phyloP scores from a whole-genome alignment of 2,113 vertebrate genomes.

The Salvelinus fontinalis region DNA sequence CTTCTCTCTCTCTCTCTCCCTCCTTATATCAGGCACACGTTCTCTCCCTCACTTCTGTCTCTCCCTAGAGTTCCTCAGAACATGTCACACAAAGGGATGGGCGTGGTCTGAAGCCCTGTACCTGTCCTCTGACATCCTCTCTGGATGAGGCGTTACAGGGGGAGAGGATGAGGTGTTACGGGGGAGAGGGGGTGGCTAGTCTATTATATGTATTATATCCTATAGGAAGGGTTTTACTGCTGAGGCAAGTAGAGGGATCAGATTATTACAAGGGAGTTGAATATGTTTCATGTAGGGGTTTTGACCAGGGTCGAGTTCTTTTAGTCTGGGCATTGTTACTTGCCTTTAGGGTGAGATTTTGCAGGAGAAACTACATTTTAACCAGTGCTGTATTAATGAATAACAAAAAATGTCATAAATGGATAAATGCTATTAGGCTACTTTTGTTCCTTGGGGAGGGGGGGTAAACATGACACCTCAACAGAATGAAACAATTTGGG shows the following conservation, averaged over 20 bases:
- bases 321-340: slow-evolving; percentile 16
- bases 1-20: background rate
- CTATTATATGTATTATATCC: background rate
- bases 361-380: background rate
- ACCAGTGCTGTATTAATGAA: background rate
- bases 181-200: background rate
- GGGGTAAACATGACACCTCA: background rate
- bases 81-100: slow-evolving; percentile 75
- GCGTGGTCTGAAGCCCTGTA: slow-evolving; percentile 26
- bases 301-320: slow-evolving; percentile 5
- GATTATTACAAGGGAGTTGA: slow-evolving; percentile 6
- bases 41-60: background rate
- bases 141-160: slow-evolving; percentile 27
- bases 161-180: too few species aligned
- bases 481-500: slow-evolving; percentile 1
- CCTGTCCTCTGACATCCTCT: slow-evolving; percentile 17
- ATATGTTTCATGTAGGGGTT: slow-evolving; percentile 1
- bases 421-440: background rate
- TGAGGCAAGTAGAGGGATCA: slow-evolving; percentile 2
- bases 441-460: background rate
- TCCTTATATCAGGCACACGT: background rate
- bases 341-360: background rate
- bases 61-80: slow-evolving; percentile 62
- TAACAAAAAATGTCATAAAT: slow-evolving; percentile 13
- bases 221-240: slow-evolving; percentile 2